phyloP scores from a whole-genome alignment of 1,140 invertebrate species.

The Hesperophylax magnus region DNA sequence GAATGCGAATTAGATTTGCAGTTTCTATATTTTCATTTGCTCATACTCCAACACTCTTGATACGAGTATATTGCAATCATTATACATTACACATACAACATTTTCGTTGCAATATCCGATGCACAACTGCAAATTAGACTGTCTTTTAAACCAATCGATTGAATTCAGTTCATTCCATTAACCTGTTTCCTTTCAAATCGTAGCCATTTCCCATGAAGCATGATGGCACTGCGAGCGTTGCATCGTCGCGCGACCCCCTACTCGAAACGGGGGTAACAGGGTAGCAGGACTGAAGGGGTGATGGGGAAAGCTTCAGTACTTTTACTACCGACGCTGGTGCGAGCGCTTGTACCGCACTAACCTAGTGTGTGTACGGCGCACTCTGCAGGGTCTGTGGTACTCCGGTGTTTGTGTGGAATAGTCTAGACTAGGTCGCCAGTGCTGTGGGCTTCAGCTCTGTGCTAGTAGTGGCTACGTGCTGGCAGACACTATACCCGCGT shows the following conservation, averaged over 20 bases:
- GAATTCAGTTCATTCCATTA: background rate
- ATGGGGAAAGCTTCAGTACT: background rate
- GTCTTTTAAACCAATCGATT: background rate
- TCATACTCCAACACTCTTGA: too few species aligned
- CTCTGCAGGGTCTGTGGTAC: too few species aligned
- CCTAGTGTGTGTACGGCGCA: too few species aligned
- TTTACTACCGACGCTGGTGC: too few species aligned
- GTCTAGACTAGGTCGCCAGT: conserved; percentile 46
- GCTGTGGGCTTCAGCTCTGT: conserved; percentile 12
- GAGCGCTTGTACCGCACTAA: too few species aligned
- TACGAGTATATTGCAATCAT: too few species aligned
- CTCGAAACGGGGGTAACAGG: background rate
- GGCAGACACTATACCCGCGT: background rate
- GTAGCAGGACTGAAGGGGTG: background rate
- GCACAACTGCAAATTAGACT: too few species aligned
- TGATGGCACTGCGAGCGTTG: too few species aligned
- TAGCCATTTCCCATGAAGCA: background rate
- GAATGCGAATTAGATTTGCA: too few species aligned
- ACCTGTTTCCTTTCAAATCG: background rate
- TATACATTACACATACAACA: too few species aligned
- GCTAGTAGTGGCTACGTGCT: background rate
- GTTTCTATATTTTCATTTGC: too few species aligned
- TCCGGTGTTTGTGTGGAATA: background rate
- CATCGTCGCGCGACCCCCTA: background rate
- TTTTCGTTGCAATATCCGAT: too few species aligned